These are phyloP conservation scores for Alethe diademata DNA, from an alignment of 2,113 vertebrate species.

Conservation along the genomic window DNA sequence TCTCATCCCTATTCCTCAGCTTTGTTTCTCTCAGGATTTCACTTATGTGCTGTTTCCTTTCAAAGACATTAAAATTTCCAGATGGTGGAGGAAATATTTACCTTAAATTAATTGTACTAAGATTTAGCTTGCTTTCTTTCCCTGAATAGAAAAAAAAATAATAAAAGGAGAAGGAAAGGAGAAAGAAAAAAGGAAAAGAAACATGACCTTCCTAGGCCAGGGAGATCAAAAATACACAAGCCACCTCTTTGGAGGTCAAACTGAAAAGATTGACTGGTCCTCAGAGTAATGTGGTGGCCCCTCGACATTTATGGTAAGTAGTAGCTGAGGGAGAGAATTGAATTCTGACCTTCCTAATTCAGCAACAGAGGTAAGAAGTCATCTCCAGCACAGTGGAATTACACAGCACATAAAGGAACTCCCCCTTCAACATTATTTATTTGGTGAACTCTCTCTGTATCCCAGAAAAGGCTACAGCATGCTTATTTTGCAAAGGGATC, in stretches of 20 bases:
- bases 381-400: constrained; percentile 39
- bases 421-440: constrained; percentile 73
- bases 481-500: constrained; percentile 73
- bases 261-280: constrained; percentile 35
- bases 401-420: constrained; percentile 19
- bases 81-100: not conserved
- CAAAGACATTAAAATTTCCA: not conserved
- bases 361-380: constrained; percentile 41
- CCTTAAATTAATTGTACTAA: not conserved
- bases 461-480: constrained; percentile 39
- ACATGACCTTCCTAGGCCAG: not conserved
- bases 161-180: not conserved
- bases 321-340: constrained; percentile 34
- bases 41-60: not conserved
- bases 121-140: not conserved
- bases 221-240: constrained; percentile 21
- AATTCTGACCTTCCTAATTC: constrained; percentile 22
- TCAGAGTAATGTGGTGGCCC: constrained; percentile 51
- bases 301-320: not conserved
- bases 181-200: not conserved
- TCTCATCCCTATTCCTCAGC: not conserved
- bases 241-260: constrained; percentile 38
- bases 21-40: not conserved
- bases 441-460: constrained; percentile 59
- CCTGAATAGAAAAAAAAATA: not conserved